These are phyloP conservation scores for Halocynthia aurantium DNA, from an alignment of 23 tunicate genomes.

Conservation along the genomic window DNA sequence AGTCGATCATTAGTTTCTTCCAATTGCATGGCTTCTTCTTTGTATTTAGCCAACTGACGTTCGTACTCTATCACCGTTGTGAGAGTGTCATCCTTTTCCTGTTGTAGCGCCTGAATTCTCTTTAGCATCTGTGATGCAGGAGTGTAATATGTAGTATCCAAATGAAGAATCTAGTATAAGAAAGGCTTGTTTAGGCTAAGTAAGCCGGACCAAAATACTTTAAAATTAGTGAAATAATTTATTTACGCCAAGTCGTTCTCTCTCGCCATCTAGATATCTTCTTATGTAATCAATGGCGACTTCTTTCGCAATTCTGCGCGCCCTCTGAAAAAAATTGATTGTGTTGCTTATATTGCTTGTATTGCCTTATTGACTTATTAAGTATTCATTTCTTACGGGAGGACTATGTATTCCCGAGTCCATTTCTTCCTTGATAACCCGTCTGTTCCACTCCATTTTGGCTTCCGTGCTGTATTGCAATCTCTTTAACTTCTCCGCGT, in stretches of 20 bases:
- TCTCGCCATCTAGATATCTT: conserved; percentile 83
- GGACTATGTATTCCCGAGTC: conserved; percentile 87
- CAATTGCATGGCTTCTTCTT: conserved; percentile 48
- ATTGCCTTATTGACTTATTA: too few species aligned
- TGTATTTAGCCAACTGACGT: conserved; percentile 28
- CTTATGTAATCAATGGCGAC: conserved; percentile 89
- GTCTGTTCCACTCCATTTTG: conserved; percentile 85
- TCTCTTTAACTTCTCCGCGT: conserved; percentile 57
- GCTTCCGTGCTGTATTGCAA: conserved; percentile 80
- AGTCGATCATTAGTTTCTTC: conserved; percentile 33
- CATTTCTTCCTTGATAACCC: conserved; percentile 88
- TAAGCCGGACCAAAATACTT: too few species aligned
- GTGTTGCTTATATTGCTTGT: too few species aligned
- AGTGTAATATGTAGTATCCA: background rate
- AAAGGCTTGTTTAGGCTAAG: too few species aligned
- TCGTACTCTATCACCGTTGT: conserved; percentile 62
- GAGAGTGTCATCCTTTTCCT: conserved; percentile 67
- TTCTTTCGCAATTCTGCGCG: conserved; percentile 85
- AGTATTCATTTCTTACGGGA: conserved; percentile 27
- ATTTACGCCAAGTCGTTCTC: conserved; percentile 59
- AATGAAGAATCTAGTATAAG: background rate
- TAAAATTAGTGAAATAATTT: too few species aligned
- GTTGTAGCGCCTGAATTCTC: conserved; percentile 39
- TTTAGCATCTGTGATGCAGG: conserved; percentile 49
- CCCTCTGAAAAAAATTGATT: conserved; percentile 38